Conservation (phyloP, 2,113 vertebrate genomes). For the Pipra filicauda region DNA sequence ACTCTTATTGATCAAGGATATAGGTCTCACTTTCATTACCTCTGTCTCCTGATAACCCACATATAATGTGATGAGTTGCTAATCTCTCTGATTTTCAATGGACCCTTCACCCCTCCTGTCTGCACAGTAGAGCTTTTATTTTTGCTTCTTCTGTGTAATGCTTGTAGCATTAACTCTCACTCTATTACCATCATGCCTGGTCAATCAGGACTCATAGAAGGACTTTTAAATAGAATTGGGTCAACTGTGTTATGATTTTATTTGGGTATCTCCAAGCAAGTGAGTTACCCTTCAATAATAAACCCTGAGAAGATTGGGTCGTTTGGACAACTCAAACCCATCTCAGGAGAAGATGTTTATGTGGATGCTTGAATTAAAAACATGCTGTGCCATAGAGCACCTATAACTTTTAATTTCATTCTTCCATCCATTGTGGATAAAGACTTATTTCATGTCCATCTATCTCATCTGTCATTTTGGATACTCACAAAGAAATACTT, state of each 20-base stretch:
- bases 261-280: background rate
- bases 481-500: background rate
- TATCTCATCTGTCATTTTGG: background rate
- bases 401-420: background rate
- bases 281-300: background rate
- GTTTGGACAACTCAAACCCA: background rate
- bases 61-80: constrained; percentile 95
- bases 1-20: constrained; percentile 93
- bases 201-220: constrained; percentile 70
- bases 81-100: constrained; percentile 95
- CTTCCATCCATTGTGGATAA: background rate
- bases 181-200: constrained; percentile 70
- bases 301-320: background rate
- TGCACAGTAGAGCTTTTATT: constrained; percentile 68
- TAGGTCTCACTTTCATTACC: constrained; percentile 91
- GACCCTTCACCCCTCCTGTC: constrained; percentile 82
- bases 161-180: constrained; percentile 61
- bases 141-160: constrained; percentile 70
- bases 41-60: constrained; percentile 92
- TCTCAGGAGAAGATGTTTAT: background rate
- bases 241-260: background rate
- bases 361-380: background rate
- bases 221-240: constrained; percentile 41
- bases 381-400: background rate
- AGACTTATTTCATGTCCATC: background rate